These are phyloP conservation scores for Oxyura jamaicensis DNA, from an alignment of 2,113 vertebrate genomes.

Conservation along the genomic window DNA sequence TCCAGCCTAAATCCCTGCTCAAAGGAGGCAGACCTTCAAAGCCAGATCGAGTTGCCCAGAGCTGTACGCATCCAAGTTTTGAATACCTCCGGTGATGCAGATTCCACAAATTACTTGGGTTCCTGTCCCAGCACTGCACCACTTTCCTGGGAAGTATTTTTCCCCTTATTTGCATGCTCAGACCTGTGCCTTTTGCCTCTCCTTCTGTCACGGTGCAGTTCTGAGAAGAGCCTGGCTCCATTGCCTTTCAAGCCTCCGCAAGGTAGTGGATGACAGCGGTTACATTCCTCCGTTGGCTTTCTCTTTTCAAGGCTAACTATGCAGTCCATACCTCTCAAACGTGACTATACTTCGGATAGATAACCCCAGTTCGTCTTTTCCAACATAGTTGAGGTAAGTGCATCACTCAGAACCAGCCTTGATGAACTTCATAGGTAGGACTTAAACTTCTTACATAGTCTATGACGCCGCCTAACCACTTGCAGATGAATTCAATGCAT, in stretches of 20 bases:
- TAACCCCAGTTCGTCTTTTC: not conserved
- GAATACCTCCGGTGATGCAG: not conserved
- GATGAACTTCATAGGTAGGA: not conserved
- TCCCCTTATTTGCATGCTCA: not conserved
- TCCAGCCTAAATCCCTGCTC: not conserved
- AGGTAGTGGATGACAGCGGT: not conserved
- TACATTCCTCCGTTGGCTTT: not conserved
- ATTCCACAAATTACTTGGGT: not conserved
- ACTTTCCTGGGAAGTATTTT: not conserved
- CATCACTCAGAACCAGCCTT: not conserved
- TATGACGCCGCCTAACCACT: not conserved
- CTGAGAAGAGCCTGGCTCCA: not conserved
- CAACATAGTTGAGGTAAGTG: not conserved
- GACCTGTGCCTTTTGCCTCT: not conserved
- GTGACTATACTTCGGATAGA: not conserved
- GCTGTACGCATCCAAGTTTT: not conserved
- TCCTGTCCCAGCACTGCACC: not conserved
- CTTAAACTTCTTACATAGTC: not conserved
- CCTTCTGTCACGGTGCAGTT: not conserved
- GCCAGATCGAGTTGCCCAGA: not conserved
- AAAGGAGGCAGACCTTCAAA: not conserved
- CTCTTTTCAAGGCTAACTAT: not conserved
- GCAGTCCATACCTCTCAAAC: rapidly evolving
- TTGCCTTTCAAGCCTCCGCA: not conserved
- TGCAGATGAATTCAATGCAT: not conserved